A percentile compares a stretch with the other conserved stretches of the same genome.
phyloP scores from a whole-genome alignment of 2,888 invertebrate species.

The Calliscelio sp. region DNA sequence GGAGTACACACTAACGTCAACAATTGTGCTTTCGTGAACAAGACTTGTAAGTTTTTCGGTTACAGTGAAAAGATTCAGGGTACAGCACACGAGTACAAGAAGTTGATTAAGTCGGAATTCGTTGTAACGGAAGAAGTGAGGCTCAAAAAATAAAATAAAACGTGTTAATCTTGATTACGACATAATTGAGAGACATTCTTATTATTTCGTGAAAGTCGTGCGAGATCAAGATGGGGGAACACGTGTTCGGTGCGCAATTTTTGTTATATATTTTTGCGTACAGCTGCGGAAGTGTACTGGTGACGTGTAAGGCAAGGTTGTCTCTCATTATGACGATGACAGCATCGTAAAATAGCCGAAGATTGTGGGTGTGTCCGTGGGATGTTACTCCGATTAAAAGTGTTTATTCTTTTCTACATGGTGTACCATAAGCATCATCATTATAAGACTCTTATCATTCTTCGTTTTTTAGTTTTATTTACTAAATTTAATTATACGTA shows the following conservation, averaged over 20 bases:
- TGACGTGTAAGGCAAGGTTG: slow-evolving; percentile 58
- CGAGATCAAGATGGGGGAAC: slow-evolving; percentile 48
- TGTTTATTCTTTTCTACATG: slow-evolving; percentile 8
- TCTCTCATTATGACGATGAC: slow-evolving; percentile 58
- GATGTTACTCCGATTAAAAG: slow-evolving; percentile 46
- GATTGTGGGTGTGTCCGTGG: slow-evolving; percentile 61
- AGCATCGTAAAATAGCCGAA: slow-evolving; percentile 44
- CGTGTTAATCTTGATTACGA: slow-evolving; percentile 35
- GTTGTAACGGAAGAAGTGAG: slow-evolving; percentile 13
- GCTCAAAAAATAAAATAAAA: not conserved
- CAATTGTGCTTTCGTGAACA: not conserved
- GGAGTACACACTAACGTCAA: not conserved
- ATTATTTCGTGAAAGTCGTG: slow-evolving; percentile 16
- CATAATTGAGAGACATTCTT: slow-evolving; percentile 7
- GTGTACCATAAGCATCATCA: slow-evolving; percentile 30
- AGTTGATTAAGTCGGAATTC: slow-evolving; percentile 23
- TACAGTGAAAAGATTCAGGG: not conserved
- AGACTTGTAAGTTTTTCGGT: slow-evolving; percentile 2
- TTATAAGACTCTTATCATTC: not conserved
- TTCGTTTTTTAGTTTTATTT: too few relatives aligned
- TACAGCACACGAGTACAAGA: not conserved
- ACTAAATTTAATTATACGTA: too few relatives aligned
- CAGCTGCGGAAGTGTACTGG: slow-evolving; percentile 55
- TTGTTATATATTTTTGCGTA: slow-evolving; percentile 51
- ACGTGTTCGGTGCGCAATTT: slow-evolving; percentile 56